These are phyloP conservation scores for Apis cerana DNA, from an alignment of 1,140 invertebrate genomes.

Conservation along the genomic window DNA sequence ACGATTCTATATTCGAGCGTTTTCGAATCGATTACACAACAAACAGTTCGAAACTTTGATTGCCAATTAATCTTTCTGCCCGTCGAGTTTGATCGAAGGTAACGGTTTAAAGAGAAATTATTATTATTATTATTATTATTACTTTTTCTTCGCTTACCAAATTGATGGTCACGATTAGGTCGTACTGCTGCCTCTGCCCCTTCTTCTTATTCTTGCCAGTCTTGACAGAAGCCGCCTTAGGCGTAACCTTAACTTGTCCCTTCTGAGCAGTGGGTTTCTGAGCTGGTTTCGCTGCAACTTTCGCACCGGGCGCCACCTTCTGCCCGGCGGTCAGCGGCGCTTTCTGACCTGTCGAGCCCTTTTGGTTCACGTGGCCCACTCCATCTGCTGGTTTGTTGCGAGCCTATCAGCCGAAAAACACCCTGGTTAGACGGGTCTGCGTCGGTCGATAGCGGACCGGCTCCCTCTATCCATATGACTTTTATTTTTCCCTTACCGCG, in stretches of 20 bases:
- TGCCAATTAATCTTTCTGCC: too few relatives aligned
- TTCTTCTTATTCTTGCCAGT: slow-evolving; percentile 89
- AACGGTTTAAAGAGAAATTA: too few relatives aligned
- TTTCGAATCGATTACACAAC: not conserved
- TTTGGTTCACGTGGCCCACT: slow-evolving; percentile 86
- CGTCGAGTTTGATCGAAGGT: too few relatives aligned
- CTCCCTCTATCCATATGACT: not conserved
- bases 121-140: too few relatives aligned
- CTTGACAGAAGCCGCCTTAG: slow-evolving; percentile 83
- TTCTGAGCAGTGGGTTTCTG: slow-evolving; percentile 81
- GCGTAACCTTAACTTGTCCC: slow-evolving; percentile 78
- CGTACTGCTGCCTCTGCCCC: slow-evolving; percentile 90
- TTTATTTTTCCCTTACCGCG: too few relatives aligned
- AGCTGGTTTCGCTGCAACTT: slow-evolving; percentile 80
- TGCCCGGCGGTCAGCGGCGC: slow-evolving; percentile 81
- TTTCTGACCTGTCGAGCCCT: slow-evolving; percentile 82
- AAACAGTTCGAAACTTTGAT: too few relatives aligned
- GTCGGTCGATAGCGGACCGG: not conserved
- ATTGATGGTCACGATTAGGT: slow-evolving; percentile 91
- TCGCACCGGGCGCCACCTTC: slow-evolving; percentile 83
- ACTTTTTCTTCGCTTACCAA: slow-evolving; percentile 83
- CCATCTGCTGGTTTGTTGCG: slow-evolving; percentile 91
- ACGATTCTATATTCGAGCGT: too few relatives aligned
- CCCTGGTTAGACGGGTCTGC: slow-evolving; percentile 33
- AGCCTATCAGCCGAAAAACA: slow-evolving; percentile 81